phyloP scores from a whole-genome alignment of 2,888 invertebrate species.

The Cheilosia scutellata region DNA sequence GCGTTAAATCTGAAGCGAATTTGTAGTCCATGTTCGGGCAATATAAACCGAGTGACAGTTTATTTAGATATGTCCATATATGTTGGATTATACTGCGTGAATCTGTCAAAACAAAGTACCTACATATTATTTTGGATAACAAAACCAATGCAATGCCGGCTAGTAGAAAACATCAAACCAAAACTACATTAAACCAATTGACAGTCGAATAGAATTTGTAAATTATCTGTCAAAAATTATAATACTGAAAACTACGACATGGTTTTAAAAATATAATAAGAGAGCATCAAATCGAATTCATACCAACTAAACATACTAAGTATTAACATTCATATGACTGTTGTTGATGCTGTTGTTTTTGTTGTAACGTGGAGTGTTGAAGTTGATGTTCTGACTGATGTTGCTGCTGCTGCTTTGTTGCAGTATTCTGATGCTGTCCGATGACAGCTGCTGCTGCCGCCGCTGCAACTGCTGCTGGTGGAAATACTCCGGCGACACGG shows the following conservation, averaged over 20 bases:
- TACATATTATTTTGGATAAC: neutral
- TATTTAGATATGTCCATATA: too few species aligned
- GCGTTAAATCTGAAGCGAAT: too few species aligned
- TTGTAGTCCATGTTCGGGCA: too few species aligned
- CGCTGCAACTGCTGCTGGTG: constrained; percentile 69
- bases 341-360: constrained; percentile 35
- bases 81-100: neutral
- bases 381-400: constrained; percentile 28
- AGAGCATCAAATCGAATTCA: constrained; percentile 1
- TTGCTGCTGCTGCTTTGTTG: constrained; percentile 36
- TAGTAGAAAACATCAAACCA: neutral
- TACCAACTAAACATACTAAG: constrained; percentile 3
- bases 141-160: neutral
- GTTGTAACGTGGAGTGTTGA: constrained; percentile 10
- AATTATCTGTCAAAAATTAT: constrained; percentile 40
- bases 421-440: constrained; percentile 41
- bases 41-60: too few species aligned
- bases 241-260: neutral
- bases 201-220: constrained; percentile 48
- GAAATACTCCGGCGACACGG: constrained; percentile 76
- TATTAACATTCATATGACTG: constrained; percentile 67
- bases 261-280: neutral
- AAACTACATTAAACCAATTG: constrained; percentile 26
- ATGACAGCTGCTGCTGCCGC: constrained; percentile 70
- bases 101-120: neutral